Evolutionary conservation across 2,888 invertebrate genomes (phyloP), one percentile per base, ranked within the genome.

Genomic region (Podotricha telesiphe): DNA sequence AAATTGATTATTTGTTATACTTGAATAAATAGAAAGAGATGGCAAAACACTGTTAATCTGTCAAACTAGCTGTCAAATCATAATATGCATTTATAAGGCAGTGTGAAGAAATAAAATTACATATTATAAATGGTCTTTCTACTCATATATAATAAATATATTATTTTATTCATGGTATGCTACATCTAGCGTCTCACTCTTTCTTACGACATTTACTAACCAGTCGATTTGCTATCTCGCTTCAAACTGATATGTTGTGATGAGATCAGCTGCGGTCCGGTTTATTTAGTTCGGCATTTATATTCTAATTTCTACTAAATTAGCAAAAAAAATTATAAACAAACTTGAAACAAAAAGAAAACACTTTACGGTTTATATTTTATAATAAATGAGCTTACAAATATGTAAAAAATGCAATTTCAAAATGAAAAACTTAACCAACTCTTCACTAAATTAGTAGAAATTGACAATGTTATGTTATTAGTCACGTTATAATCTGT

Each of bases 171-270:
- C 34, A 5, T 17, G 4, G 11, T 17, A 55, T 34, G 34, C 34
- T 37, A 28, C 34, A 55, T 55, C 34, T 55, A 10, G n/a, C 11
- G 10, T 17, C 17, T 17, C 42, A 42, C 42, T 55, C 34, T 55
- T 8, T 55, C 17, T 37, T 17, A 37, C 55, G 17, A 37, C 55
- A 59, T 15, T 45, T 22, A 59, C 5, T 50, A 28, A n/a, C 20
- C 42, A 45, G 59, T 45, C 42, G 58, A 17, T 45, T 58, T 59
- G 59, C 15, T 22, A 59, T 59, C 59, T 22, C 45, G 11, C 45
- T 22, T n/a, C 10, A 37, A 45, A 45, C 45, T 76, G 76, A 76
- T 76, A 75, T 78, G 78, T 77, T 63, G 47, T 28, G 45, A 65
- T 62, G 62, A 56, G 61, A 45, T 22, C 55, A 50, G 67, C 47